These are phyloP conservation scores for Tautogolabrus adspersus DNA, from an alignment of 2,113 vertebrate species.

Conservation along the genomic window DNA sequence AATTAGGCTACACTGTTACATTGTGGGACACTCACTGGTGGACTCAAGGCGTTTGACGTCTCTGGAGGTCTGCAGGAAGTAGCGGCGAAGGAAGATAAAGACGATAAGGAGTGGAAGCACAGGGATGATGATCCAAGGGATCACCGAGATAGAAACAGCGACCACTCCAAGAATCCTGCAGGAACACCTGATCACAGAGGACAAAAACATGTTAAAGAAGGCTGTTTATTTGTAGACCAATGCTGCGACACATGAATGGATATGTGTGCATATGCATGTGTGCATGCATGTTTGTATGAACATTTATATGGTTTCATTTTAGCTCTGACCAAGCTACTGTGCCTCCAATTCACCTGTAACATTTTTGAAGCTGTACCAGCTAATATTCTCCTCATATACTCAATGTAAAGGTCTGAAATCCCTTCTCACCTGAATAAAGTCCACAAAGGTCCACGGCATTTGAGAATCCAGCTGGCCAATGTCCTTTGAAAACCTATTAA, in stretches of 20 bases:
- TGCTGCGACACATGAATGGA: no score
- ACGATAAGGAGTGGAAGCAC: slow-evolving; percentile 86
- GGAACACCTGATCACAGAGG: slow-evolving; percentile 80
- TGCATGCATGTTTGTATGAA: no score
- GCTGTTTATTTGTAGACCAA: background rate
- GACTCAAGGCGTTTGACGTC: slow-evolving; percentile 92
- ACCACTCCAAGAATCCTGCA: slow-evolving; percentile 88
- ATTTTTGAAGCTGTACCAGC: no score
- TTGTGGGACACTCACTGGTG: slow-evolving; percentile 85
- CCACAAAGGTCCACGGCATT: slow-evolving; percentile 80
- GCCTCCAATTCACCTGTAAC: no score
- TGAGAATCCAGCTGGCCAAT: slow-evolving; percentile 81
- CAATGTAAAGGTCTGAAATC: no score
- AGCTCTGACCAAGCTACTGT: no score
- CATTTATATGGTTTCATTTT: no score
- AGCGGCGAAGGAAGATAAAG: slow-evolving; percentile 88
- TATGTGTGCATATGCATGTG: no score
- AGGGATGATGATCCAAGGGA: slow-evolving; percentile 90
- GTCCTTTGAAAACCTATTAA: slow-evolving; percentile 86
- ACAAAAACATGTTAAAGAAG: background rate
- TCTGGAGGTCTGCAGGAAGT: slow-evolving; percentile 90
- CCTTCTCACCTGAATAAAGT: slow-evolving; percentile 77
- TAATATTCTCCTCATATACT: no score
- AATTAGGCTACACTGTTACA: background rate
- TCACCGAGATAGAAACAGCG: slow-evolving; percentile 85